These are phyloP conservation scores for Dinomys branickii DNA, from an alignment of 2,113 vertebrate genomes.

Conservation along the genomic window DNA sequence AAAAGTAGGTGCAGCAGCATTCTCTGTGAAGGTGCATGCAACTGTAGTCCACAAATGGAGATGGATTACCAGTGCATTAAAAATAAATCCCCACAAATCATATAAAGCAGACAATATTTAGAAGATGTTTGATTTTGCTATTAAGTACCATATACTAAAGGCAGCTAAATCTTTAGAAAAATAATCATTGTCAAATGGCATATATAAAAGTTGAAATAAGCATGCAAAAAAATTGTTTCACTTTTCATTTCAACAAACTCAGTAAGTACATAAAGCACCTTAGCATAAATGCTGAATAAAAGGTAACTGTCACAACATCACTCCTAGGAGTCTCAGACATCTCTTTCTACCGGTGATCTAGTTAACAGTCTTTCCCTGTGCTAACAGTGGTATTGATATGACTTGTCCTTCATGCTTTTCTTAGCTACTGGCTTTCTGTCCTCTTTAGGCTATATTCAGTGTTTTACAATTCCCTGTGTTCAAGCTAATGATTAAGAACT, in stretches of 20 bases:
- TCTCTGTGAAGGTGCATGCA: neutral
- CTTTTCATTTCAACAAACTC: constrained; percentile 9
- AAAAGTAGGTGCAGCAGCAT: neutral
- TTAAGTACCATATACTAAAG: neutral
- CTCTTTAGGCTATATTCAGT: neutral
- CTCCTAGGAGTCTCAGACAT: too few relatives aligned
- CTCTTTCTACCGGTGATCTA: neutral
- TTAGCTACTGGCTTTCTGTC: neutral
- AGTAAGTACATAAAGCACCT: neutral
- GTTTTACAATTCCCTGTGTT: neutral
- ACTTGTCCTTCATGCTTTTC: neutral
- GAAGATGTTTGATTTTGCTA: neutral
- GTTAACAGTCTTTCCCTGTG: neutral
- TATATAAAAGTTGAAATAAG: neutral
- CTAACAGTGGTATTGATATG: neutral
- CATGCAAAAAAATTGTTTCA: neutral
- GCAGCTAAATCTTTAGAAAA: constrained; percentile 17
- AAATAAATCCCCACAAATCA: constrained; percentile 53
- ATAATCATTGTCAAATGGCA: neutral
- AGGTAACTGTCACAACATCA: neutral
- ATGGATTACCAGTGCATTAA: neutral
- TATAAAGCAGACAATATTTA: neutral
- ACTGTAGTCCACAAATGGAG: neutral
- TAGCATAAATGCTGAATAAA: neutral
- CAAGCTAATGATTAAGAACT: constrained; percentile 23